Base-by-base conservation (phyloP, 2,113 vertebrate genomes). In the Amblyornis subalaris region DNA sequence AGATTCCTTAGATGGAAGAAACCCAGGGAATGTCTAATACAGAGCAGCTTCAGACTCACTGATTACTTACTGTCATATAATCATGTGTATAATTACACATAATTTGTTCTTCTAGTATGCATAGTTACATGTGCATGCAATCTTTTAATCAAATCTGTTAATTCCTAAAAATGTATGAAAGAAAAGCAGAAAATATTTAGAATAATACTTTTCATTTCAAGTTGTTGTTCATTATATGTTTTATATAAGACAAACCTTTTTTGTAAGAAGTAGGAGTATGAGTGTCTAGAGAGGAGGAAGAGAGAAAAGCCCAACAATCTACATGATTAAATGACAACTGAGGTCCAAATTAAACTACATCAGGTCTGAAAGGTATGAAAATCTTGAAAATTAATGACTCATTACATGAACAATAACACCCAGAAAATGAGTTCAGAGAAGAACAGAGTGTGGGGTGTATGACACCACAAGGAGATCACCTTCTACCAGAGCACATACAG, bases 391-490 rank as follows among this genome's bases (percentile, higher is more conserved):
- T 38, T 66, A 74, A 47, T 55, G 44, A 65, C 40, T 78, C 4
- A 1, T 53, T 54, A 36, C 33, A 50, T 33, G 26, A 72, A 29
- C n/a, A 90, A 28, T 31, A 28, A 11, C 31, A 51, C 44, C 2
- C 17, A 18, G 35, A 67, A 71, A 82, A 31, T n/a, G 2, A 84
- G 36, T 55, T 33, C 26, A 53, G 8, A 26, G 80, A 28, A 62
- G 33, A 84, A 33, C 0, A 0, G 57, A 53, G 18, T 1, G 4
- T 25, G 51, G 17, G n/a, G 23, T 28, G 18, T 45, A 18, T 6
- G n/a, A 54, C 12, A 45, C 20, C 6, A 55, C 31, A 57, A 7
- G 8, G 6, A 53, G 61, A 64, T 67, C 13, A 58, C 76, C 9
- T 19, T 54, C 31, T 57, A 24, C 16, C 51, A 51, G 33, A 77